Base-by-base conservation (phyloP, 2,888 invertebrate species). In the Trichopoda pennipes region DNA sequence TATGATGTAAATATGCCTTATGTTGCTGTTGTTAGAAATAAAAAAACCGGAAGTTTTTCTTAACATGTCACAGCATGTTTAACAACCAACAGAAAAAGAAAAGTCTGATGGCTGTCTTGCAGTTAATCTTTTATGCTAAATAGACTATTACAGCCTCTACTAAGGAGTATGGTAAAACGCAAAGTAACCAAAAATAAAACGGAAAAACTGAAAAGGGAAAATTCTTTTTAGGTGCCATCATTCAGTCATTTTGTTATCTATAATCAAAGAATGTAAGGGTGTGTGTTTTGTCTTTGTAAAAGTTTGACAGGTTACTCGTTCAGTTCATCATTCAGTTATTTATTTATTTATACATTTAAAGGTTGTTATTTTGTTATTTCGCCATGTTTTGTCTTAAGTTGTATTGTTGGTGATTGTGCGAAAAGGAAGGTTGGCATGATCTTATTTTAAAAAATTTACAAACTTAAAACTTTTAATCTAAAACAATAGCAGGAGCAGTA, bases 61-160 rank as follows among this genome's bases (percentile, higher is more conserved):
- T 66, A 82, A 75, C 60, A 75, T 82, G 81, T 82, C 78, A 79
- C 75, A 79, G 74, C 78, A 82, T 79, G 75, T 79, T 75, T 82
- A 61, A 64, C 28, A 28, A 28, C 2, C 4, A 28, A 35, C 60
- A 81, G 44, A 8, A n/a, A 17, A 66, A 35, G 9, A 28, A 55
- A 61, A 70, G 42, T 32, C 38, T 64, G 32, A 16, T 58, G 53
- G 56, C 74, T 60, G 32, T 60, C 42, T 69, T 35, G 35, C 9
- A 56, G 42, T 73, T 21, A 23, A 58, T 32, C 35, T 56, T 74
- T 64, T 56, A 32, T 61, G 28, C 28, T 44, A 38, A 38, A 38
- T 12, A 32, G 32, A 6, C 32, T n/a, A n/a, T 32, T 32, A 32
- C 32, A 14, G 17, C 9, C 8, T 21, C 17, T 23, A 6, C n/a